phyloP scores from a whole-genome alignment of 2,888 invertebrate genomes.

The Lepidonotus clava region DNA sequence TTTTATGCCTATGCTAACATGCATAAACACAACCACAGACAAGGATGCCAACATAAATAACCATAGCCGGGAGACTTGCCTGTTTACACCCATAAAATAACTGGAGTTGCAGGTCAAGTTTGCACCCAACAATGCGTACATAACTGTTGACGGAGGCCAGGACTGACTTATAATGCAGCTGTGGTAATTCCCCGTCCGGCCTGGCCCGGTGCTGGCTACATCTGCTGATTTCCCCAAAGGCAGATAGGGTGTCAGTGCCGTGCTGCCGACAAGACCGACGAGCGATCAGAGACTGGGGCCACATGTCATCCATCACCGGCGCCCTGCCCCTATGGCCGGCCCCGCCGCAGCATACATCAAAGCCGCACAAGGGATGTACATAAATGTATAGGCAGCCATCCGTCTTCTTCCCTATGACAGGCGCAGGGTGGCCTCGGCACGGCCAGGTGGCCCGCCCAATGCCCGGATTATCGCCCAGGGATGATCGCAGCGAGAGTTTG shows the following conservation, averaged over 20 bases:
- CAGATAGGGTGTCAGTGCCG: constrained; percentile 19
- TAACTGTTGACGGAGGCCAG: constrained; percentile 19
- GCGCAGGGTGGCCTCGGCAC: background rate
- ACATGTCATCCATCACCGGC: constrained; percentile 15
- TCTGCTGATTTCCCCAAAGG: constrained; percentile 44
- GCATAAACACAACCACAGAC: too few relatives aligned
- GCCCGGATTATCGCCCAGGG: background rate
- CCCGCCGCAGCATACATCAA: background rate
- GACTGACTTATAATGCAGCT: constrained; percentile 31
- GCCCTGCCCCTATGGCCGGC: background rate
- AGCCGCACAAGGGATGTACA: background rate
- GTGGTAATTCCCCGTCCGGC: constrained; percentile 22
- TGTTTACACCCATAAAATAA: too few relatives aligned
- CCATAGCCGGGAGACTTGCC: too few relatives aligned
- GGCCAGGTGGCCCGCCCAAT: background rate
- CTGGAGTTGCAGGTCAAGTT: too few relatives aligned
- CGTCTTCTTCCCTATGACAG: too few relatives aligned
- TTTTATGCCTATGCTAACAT: too few relatives aligned
- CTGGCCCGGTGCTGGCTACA: constrained; percentile 41
- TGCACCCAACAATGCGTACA: background rate
- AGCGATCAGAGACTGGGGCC: constrained; percentile 13
- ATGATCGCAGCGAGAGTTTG: too few relatives aligned
- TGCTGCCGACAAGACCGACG: constrained; percentile 29
- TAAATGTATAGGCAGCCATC: constrained; percentile 23
- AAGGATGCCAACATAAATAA: too few relatives aligned